These are phyloP conservation scores for Acrossocheilus wenchowensis DNA, from an alignment of 2,797 vertebrate genomes.

Conservation along the genomic window DNA sequence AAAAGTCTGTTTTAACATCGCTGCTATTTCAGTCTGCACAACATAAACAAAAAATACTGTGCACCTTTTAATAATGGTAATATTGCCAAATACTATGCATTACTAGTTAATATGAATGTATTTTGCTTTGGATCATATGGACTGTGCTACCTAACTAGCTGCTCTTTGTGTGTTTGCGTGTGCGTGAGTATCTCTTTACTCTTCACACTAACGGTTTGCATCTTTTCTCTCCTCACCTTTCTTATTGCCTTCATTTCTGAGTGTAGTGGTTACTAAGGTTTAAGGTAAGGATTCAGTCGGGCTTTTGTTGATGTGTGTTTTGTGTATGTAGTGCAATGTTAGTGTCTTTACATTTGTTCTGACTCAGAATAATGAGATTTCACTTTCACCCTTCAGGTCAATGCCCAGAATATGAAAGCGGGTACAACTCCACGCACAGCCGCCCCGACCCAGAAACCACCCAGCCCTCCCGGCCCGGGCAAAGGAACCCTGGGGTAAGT, in stretches of 20 bases:
- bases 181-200: slow-evolving; percentile 73
- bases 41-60: background rate
- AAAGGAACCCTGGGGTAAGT: slow-evolving; percentile 98
- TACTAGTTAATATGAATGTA: background rate
- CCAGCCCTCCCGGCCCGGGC: slow-evolving; percentile 93
- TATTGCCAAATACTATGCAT: background rate
- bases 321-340: slow-evolving; percentile 32
- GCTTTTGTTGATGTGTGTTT: slow-evolving; percentile 25
- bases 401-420: slow-evolving; percentile 97
- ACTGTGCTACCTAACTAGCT: background rate
- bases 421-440: slow-evolving; percentile 90
- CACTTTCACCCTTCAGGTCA: slow-evolving; percentile 81
- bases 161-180: slow-evolving; percentile 9
- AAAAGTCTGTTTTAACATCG: background rate
- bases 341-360: background rate
- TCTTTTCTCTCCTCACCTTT: slow-evolving; percentile 85
- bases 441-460: slow-evolving; percentile 97
- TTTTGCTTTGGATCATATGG: background rate
- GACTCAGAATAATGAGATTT: background rate
- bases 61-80: background rate
- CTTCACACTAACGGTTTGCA: slow-evolving; percentile 85
- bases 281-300: slow-evolving; percentile 91
- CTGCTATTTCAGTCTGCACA: background rate
- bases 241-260: slow-evolving; percentile 88
- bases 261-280: slow-evolving; percentile 99